phyloP scores from a whole-genome alignment of 1,140 invertebrate genomes.

The Asobara japonica region DNA sequence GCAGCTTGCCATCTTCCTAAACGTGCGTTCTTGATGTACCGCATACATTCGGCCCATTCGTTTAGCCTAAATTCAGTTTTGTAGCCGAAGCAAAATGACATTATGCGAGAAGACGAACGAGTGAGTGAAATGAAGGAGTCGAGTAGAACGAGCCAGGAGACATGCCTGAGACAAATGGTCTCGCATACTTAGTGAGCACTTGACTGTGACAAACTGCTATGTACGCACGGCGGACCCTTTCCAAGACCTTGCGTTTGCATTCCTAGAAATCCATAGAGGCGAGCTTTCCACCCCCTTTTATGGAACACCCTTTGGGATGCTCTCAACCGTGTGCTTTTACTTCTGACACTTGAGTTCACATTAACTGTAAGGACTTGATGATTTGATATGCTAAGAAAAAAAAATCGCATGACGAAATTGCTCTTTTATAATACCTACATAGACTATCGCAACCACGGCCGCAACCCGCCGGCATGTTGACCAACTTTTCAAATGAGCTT shows the following conservation, averaged over 20 bases:
- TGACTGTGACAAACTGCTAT: conserved; percentile 63
- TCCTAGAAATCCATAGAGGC: conserved; percentile 39
- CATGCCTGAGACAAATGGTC: conserved; percentile 51
- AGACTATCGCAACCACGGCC: no score
- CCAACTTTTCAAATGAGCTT: no score
- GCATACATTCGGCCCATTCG: no score
- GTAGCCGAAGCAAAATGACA: conserved; percentile 40
- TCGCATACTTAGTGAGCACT: conserved; percentile 60
- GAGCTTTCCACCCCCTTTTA: conserved; percentile 3
- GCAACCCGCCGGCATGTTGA: no score
- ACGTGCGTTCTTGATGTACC: no score
- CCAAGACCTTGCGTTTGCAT: conserved; percentile 37
- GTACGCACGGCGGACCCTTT: conserved; percentile 22
- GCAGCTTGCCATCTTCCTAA: no score
- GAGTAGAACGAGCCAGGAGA: background rate
- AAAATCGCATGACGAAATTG: no score
- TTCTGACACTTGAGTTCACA: background rate
- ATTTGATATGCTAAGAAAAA: background rate
- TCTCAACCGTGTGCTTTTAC: conserved; percentile 2
- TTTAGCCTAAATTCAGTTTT: conserved; percentile 20
- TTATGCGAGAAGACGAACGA: conserved; percentile 33
- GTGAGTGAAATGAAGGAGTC: background rate
- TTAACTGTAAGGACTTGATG: background rate
- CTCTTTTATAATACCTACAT: no score
- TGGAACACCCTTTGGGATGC: background rate